A percentile compares a stretch with the other conserved stretches of the same genome.
These are phyloP conservation scores for Mormyrus hasselquistii DNA, from an alignment of 2,797 vertebrate genomes.

Conservation along the genomic window DNA sequence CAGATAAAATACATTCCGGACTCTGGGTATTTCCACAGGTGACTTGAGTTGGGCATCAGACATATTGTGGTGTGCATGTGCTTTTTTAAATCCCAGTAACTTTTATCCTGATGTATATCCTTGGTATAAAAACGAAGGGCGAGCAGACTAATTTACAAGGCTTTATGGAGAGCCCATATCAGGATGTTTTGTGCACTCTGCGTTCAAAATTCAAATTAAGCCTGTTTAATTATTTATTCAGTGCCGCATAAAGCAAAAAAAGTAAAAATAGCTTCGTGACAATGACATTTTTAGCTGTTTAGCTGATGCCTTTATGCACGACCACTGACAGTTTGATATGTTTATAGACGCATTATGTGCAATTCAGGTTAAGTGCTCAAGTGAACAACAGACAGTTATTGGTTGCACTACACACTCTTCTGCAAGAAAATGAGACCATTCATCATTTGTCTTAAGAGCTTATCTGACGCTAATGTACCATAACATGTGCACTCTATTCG, in stretches of 20 bases:
- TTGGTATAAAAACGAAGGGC: neutral
- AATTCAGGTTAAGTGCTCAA: neutral
- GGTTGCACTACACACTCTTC: neutral
- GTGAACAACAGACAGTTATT: neutral
- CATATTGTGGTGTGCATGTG: neutral
- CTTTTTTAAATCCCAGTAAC: neutral
- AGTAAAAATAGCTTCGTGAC: neutral
- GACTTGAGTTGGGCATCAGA: neutral
- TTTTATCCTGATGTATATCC: constrained; percentile 5
- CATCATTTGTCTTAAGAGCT: neutral
- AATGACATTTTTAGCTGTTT: neutral
- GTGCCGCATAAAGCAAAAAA: neutral
- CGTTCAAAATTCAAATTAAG: constrained; percentile 2
- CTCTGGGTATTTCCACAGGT: neutral
- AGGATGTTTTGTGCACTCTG: neutral
- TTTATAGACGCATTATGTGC: neutral
- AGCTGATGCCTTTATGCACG: neutral
- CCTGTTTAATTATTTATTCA: neutral
- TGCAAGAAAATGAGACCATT: neutral
- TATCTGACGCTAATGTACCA: neutral
- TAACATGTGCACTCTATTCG: neutral
- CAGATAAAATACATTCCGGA: neutral
- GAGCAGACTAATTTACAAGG: neutral
- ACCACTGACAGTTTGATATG: neutral
- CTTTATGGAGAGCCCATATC: neutral